Evolutionary conservation across 2,797 vertebrate genomes (phyloP), one percentile per base, ranked within the genome.

Genomic region (Cetoscarus ocellatus): DNA sequence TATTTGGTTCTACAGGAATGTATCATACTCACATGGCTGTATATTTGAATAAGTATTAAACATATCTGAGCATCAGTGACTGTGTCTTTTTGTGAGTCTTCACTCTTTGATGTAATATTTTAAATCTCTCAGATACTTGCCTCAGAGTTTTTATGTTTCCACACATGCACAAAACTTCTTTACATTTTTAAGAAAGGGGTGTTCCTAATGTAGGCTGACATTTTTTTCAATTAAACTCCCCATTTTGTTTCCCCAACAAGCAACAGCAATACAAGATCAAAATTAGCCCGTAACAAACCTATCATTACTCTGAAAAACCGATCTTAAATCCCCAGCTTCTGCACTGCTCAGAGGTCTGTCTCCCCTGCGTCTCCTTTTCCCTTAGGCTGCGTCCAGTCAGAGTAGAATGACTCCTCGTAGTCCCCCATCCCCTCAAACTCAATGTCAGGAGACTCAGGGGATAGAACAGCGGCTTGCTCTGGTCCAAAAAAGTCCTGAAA

Each of bases 361-460:
- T 81, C 53, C 36, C 87, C 90, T 1, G 52, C 10, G 15, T 92
- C 90, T 35, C 89, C 87, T 82, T 90, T 92, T 17, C 82, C 86
- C 45, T 64, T 78, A 1, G 72, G 71, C 63, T 92, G 96, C 47
- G 91, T 94, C 91, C 96, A 95, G 89, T 93, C 93, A 0, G 96
- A 86, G 0, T 93, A 93, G 77, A 97, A 92, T 0, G 93, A 91
- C n/a, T 98, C 96, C 82, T 98, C 96, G 0, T 97, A 97, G 90
- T 96, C 95, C 0, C 96, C 96, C 5, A 93, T 80, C 0, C 95
- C 96, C 73, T 96, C 95, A 2, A 98, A 97, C 87, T 97, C 96
- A 0, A 77, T 35, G 0, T 97, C 96, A 0, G 85, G 86, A 8
- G 86, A 94, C 14, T 76, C 80, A 0, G 88, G 58, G 5, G 75